Evolutionary conservation across 2,888 invertebrate species (phyloP), one percentile per base, ranked within the genome.

Genomic region (Drosophila infuscata): DNA sequence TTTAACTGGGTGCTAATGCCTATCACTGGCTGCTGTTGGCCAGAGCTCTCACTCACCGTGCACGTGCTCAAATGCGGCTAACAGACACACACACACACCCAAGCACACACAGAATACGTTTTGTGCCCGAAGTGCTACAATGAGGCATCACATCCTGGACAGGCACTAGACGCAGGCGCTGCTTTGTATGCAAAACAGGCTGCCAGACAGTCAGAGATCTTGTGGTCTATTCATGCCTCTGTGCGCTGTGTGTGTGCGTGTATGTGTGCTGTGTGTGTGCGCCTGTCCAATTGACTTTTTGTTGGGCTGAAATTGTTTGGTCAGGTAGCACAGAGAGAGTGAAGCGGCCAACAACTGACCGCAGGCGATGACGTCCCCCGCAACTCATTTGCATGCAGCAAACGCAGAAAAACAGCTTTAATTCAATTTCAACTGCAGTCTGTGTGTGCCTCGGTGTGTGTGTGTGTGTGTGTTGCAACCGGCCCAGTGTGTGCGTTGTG

Each of bases 181-280:
- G 76, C 69, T 87, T 89, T 84, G 76, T 85, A 87, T 87, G 87
- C 87, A 88, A 82, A 87, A 64, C 89, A 79, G 75, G 85, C 59
- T 65, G 76, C 43, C 70, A 72, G 71, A 68, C 71, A 70, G 75
- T 46, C 64, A 49, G 73, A 64, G 64, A 70, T 49, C 29, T 15
- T 49, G 29, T 49, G 49, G 25, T 30, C 30, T 51, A 29, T 49
- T 43, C 48, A 48, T 56, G 58, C 58, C 56, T 30, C 38, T 36
- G 51, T 48, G 62, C 60, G 58, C 20, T 25, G 48, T 52, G 56
- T 59, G 57, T 17, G 49, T 30, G 48, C 48, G 65, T 63, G 59
- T 59, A 51, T 36, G 53, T 71, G 38, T 57, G 58, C 53, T 71
- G 38, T 57, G 58, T 53, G 38, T 74, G 81, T 71, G 61, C 63